phyloP scores from a whole-genome alignment of 2,797 vertebrate genomes.

The Miopithecus talapoin region DNA sequence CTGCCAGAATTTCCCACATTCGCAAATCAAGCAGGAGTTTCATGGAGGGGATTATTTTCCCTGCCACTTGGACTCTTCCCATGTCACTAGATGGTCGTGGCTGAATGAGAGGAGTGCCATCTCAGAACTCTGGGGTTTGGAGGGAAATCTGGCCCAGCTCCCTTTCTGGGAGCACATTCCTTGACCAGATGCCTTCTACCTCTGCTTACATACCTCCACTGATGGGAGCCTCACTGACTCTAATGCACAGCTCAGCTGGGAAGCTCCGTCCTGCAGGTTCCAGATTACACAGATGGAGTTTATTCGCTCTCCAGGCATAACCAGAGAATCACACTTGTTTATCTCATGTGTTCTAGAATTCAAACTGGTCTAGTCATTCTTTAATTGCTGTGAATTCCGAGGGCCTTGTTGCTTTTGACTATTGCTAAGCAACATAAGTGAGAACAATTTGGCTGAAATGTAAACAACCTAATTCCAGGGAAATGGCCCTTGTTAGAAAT shows the following conservation, averaged over 20 bases:
- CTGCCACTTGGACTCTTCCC: background rate
- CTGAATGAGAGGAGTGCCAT: rapidly evolving
- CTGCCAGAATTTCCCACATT: rapidly evolving
- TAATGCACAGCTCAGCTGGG: rapidly evolving
- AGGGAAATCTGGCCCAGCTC: background rate
- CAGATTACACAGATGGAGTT: rapidly evolving
- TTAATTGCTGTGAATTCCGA: background rate
- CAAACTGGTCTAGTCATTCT: background rate
- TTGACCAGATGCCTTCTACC: rapidly evolving
- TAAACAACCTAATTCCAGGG: background rate
- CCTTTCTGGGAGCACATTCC: background rate
- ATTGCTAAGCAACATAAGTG: background rate
- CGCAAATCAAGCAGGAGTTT: background rate
- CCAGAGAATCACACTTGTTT: background rate
- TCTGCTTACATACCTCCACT: background rate
- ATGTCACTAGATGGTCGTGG: too few relatives aligned
- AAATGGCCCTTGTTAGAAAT: conserved; percentile 31
- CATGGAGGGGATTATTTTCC: too few relatives aligned
- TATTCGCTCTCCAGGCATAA: rapidly evolving
- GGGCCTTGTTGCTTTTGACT: background rate
- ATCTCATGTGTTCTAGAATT: background rate
- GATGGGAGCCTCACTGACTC: rapidly evolving
- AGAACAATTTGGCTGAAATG: background rate
- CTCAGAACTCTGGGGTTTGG: background rate
- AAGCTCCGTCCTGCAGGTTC: rapidly evolving